Evolutionary conservation across 1,140 invertebrate genomes (phyloP).

Genomic region (Philopotamus ludificatus): DNA sequence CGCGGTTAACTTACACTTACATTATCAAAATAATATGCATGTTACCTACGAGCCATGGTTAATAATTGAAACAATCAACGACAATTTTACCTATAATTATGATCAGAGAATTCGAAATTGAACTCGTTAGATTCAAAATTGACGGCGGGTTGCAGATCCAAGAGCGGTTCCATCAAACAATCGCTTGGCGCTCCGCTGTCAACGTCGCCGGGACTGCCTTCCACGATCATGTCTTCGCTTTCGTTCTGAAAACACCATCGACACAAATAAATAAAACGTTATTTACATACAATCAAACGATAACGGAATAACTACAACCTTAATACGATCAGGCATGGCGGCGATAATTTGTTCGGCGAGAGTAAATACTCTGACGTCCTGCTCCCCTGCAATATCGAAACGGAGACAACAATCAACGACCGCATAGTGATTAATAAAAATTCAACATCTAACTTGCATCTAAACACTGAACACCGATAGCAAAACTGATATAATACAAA

Average conservation of each 20-base stretch:
- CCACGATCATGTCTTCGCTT: constrained; percentile 61
- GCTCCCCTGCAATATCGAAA: constrained; percentile 74
- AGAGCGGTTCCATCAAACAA: constrained; percentile 65
- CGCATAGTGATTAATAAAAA: background rate
- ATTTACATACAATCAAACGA: background rate
- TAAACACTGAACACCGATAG: constrained; percentile 42
- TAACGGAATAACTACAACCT: constrained; percentile 60
- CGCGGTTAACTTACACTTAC: no score
- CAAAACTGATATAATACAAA: constrained; percentile 36
- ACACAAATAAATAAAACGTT: constrained; percentile 9
- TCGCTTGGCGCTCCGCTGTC: constrained; percentile 54
- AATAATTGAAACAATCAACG: constrained; percentile 2
- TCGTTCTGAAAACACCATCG: constrained; percentile 56
- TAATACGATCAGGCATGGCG: constrained; percentile 94
- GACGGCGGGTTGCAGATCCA: constrained; percentile 57
- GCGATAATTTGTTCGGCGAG: constrained; percentile 97
- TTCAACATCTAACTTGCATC: constrained; percentile 39
- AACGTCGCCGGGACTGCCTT: constrained; percentile 55
- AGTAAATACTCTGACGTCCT: constrained; percentile 88
- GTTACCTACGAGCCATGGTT: no score
- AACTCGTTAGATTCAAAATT: constrained; percentile 63
- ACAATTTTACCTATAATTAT: constrained; percentile 67
- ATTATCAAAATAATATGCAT: no score
- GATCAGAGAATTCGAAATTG: constrained; percentile 76
- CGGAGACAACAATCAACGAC: constrained; percentile 15